Percentiles rank a stretch among this genome's conserved stretches.
phyloP scores from a whole-genome alignment of 2,113 vertebrate genomes.

The Canis aureus region DNA sequence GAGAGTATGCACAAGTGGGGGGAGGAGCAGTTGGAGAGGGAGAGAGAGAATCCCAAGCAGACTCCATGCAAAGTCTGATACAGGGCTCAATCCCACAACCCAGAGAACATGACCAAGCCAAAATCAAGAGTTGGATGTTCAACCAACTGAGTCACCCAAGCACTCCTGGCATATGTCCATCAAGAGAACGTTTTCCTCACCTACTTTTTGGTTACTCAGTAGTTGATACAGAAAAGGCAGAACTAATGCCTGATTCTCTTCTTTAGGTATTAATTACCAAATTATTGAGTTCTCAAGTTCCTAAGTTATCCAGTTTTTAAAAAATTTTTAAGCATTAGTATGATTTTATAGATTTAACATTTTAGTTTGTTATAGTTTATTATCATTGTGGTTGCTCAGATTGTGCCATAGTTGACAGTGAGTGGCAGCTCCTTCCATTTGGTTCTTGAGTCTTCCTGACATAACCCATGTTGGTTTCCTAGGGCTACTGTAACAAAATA shows the following conservation, averaged over 20 bases:
- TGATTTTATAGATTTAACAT: neutral
- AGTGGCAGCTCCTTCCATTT: neutral
- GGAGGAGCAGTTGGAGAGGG: neutral
- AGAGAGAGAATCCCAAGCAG: neutral
- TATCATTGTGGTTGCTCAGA: neutral
- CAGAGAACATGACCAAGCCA: neutral
- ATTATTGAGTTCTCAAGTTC: neutral
- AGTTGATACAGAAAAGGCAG: neutral
- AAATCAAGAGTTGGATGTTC: neutral
- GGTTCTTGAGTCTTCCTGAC: neutral
- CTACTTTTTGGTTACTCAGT: neutral
- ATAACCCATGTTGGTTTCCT: neutral
- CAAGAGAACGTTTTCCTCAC: neutral
- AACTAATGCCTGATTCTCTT: neutral
- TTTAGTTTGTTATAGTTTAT: neutral
- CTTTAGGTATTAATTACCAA: neutral
- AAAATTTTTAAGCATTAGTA: neutral
- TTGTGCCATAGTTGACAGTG: neutral
- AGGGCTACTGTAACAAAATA: neutral
- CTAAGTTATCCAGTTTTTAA: neutral
- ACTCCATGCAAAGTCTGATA: neutral
- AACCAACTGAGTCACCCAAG: no score
- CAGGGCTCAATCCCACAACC: neutral
- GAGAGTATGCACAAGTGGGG: neutral
- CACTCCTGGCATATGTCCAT: neutral